Base-by-base conservation (phyloP, 2,888 invertebrate species). In the Lamproptera curius region DNA sequence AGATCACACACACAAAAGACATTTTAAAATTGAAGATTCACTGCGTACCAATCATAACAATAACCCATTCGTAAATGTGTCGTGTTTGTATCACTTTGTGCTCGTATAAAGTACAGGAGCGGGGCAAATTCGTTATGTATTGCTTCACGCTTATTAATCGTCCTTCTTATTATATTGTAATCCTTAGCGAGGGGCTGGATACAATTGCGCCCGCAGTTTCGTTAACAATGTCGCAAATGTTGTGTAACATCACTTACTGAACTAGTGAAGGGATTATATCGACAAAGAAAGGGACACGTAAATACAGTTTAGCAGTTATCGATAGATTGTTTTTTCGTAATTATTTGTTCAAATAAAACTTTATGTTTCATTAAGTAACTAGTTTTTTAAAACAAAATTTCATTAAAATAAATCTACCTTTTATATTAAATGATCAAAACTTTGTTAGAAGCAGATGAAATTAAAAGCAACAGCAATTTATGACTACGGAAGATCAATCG, bases 171-270 rank as follows among this genome's bases (percentile, higher is more conserved):
- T 73, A 74, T 69, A 71, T 67, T 78, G 76, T 83, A 78, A 79
- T 78, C 73, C 73, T 71, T 9, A 67, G 63, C 58, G 55, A 65
- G 67, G 74, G 73, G 76, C 63, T 74, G 74, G 61, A 63, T 65
- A 60, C 74, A 50, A 64, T 65, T 64, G 61, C 65, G 62, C 68
- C 63, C 62, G 60, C 63, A 71, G 59, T 56, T 58, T 61, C 58
- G 52, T 51, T 65, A 63, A 81, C 77, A 79, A 83, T 74, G 60
- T 69, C 55, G 53, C 66, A 74, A 81, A 77, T 84, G 82, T 84
- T 82, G 73, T 67, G 70, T 65, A 76, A 80, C 83, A 85, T 77
- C 73, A 76, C 72, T 77, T 74, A 71, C 57, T 42, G 60, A 60
- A 60, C 62, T 73, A 75, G 73, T 58, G 76, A 61, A 72, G 77